Evolutionary conservation across 2,113 vertebrate genomes (phyloP).

Genomic region (Embiotoca jacksoni): DNA sequence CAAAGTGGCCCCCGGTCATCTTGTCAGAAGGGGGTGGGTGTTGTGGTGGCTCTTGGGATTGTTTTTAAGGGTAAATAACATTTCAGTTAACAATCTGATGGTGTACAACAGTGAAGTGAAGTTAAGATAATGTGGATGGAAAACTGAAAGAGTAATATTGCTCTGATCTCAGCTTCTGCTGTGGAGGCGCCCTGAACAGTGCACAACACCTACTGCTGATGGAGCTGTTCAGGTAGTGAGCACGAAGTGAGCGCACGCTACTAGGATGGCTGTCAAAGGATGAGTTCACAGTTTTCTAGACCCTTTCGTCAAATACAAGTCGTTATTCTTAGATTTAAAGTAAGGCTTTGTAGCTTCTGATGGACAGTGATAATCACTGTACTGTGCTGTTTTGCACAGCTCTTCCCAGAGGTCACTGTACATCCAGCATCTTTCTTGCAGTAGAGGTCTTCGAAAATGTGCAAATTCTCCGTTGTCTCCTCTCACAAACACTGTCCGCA

Average conservation of each 20-base stretch:
- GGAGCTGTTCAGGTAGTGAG: too few species aligned
- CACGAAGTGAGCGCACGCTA: too few species aligned
- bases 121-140: background rate
- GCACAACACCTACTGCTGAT: background rate
- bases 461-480: background rate
- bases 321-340: too few species aligned
- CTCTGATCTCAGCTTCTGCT: background rate
- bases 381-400: too few species aligned
- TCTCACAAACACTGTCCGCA: background rate
- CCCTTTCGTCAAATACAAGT: too few species aligned
- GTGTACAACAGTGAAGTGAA: background rate
- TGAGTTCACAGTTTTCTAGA: too few species aligned
- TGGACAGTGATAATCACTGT: too few species aligned
- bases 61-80: background rate
- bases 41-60: background rate
- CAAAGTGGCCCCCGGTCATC: slow-evolving; percentile 49
- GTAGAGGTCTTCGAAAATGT: background rate
- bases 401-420: too few species aligned
- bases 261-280: too few species aligned
- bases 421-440: background rate
- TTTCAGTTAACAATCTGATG: background rate
- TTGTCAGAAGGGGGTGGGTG: background rate
- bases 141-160: too few species aligned
- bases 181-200: background rate
- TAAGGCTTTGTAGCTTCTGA: too few species aligned